Base-by-base conservation (phyloP, 2,113 vertebrate species). In the Caracal caracal region DNA sequence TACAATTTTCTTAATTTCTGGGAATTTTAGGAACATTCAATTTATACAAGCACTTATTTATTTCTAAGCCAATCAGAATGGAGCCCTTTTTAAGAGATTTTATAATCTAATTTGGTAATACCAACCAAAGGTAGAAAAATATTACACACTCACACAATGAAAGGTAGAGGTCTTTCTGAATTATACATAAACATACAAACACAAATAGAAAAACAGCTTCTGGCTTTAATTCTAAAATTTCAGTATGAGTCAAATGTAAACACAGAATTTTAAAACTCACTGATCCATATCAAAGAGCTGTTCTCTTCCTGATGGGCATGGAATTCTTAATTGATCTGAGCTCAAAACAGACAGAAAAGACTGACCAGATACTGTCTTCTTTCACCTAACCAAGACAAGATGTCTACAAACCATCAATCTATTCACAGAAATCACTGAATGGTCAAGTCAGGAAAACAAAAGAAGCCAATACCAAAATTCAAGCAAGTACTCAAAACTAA, bases 211-310 rank as follows among this genome's bases (percentile, higher is more conserved):
- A 47, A 53, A 78, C 17, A 92, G 30, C 75, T 49, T 95, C 40
- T 47, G 70, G n/a, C 49, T 90, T 90, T 90, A 66, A 79, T 81
- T 71, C 84, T 95, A 47, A 78, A 97, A 78, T 92, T 92, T 68
- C 24, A 49, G 4, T 22, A 33, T 35, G 17, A 35, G 28, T 89
- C 51, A 88, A 92, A 30, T 92, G 17, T 70, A 96, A 96, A 70
- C 47, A 82, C 59, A 51, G 43, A 87, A 92, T 92, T 92, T 92
- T 8, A 96, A 96, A 96, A 88, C 49, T 82, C 66, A 76, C 22
- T 70, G 40, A 76, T 88, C 20, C 43, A 3, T 70, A 70, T 92
- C 30, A 92, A 83, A 92, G 15, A 94, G 11, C 56, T 82, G 8
- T 75, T 91, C 66, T 83, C 70, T 76, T 76, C 22, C 78, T 70